Evolutionary conservation across 2,888 invertebrate species (phyloP).

Genomic region (Andrena chrysosceles): DNA sequence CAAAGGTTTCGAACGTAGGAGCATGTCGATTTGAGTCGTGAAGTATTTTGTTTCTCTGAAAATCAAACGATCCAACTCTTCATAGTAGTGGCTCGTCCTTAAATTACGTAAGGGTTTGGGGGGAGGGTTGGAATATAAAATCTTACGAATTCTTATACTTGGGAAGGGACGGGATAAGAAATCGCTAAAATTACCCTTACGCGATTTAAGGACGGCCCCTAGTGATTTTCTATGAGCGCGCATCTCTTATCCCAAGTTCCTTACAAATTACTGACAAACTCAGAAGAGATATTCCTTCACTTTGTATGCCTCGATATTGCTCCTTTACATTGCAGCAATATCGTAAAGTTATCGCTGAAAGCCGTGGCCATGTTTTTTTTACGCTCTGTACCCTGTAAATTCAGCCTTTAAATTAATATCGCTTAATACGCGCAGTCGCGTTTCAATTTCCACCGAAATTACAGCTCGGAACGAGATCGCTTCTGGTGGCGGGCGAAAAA

Average conservation of each 20-base stretch:
- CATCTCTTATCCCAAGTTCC: not conserved
- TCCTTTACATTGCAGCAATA: too few relatives aligned
- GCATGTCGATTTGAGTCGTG: not conserved
- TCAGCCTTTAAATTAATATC: constrained; percentile 4
- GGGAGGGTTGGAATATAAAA: too few relatives aligned
- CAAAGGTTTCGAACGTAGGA: not conserved
- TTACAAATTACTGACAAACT: not conserved
- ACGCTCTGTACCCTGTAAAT: not conserved
- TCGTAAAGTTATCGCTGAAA: not conserved
- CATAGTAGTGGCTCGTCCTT: too few relatives aligned
- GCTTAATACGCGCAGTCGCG: constrained; percentile 1
- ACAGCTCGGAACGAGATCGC: not conserved
- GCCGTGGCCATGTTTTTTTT: not conserved
- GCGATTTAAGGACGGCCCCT: not conserved
- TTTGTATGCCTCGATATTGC: too few relatives aligned
- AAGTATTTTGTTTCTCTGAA: not conserved
- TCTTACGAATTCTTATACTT: too few relatives aligned
- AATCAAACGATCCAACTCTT: too few relatives aligned
- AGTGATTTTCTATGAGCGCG: not conserved
- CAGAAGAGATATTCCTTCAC: too few relatives aligned
- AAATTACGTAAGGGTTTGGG: too few relatives aligned
- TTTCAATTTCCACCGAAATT: constrained; percentile 33
- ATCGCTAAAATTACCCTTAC: too few relatives aligned
- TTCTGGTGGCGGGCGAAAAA: constrained; percentile 42
- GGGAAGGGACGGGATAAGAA: too few relatives aligned